Base-by-base conservation (phyloP, 2,888 invertebrate species). In the Conus canariensis region DNA sequence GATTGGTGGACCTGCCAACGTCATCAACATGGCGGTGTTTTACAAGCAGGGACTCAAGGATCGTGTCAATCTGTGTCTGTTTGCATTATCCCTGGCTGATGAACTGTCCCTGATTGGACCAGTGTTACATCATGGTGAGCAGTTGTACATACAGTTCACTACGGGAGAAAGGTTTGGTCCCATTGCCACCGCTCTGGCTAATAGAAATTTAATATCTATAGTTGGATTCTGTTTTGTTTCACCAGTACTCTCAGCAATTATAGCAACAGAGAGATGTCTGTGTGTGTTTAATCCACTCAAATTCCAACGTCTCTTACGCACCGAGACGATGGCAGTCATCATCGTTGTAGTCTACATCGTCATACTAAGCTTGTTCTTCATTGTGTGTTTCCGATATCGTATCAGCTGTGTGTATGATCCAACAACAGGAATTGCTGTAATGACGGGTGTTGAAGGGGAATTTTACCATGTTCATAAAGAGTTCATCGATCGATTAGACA, bases 11-110 rank as follows among this genome's bases (percentile, higher is more conserved):
- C 83, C 83, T 7, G 83, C 83, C 45, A 83, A 58, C 83, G n/a
- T 83, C 83, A 83, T 83, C 83, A 83, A 83, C 58, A 56, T 83
- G 83, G 83, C 83, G 83, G 83, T 83, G 83, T 83, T 83, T 45
- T 83, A 83, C 58, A 58, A 83, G 10, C 83, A 83, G 22, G 58
- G 83, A 1, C 58, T 83, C 6, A 56, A 2, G 22, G 83, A 83
- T 22, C 83, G 83, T 22, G 83, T 83, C 9, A 83, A 83, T 58
- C 83, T 83, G 83, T 83, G 83, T 58, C 83, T 83, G 22, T 83
- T 83, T 12, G 83, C 83, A 6, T 12, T 83, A 22, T 58, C 83
- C 19, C 58, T 83, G 83, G 58, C 83, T n/a, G 83, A 83, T 59
- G 83, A 58, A 4, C 7, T 58, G 45, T n/a, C 12, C n/a, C 45